A percentile compares a stretch with the other conserved stretches of the same genome.
Conservation (phyloP, 2,113 vertebrate species). For the Heloderma charlesbogerti region DNA sequence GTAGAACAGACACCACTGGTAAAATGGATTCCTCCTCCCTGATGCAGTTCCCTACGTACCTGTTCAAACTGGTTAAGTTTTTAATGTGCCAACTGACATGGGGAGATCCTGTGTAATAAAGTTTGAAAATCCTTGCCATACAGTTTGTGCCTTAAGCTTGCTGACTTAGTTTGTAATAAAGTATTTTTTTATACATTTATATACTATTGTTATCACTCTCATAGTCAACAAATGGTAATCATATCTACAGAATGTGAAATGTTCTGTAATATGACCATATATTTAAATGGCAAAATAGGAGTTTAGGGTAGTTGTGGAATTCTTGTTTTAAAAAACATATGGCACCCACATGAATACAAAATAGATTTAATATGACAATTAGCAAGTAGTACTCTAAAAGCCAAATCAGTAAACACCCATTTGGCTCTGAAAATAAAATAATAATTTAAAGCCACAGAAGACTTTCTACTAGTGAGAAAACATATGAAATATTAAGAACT, state of each 20-base stretch:
- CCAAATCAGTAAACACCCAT: slow-evolving; percentile 20
- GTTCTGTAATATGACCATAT: not conserved
- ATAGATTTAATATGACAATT: slow-evolving; percentile 46
- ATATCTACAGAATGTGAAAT: slow-evolving; percentile 26
- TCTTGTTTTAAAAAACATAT: slow-evolving; percentile 60
- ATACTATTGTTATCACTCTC: slow-evolving; percentile 32
- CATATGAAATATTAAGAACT: not conserved
- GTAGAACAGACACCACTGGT: too few species aligned
- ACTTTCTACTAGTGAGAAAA: slow-evolving; percentile 20
- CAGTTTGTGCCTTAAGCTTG: not conserved
- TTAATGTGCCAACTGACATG: too few species aligned
- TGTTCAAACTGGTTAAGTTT: too few species aligned
- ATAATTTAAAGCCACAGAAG: slow-evolving; percentile 6
- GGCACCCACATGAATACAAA: slow-evolving; percentile 54
- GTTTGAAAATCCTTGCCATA: not conserved
- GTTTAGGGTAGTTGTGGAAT: slow-evolving; percentile 22
- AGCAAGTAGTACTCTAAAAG: slow-evolving; percentile 24
- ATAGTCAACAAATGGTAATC: not conserved
- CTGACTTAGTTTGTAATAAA: slow-evolving; percentile 10
- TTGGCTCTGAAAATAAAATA: not conserved
- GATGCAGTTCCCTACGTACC: too few species aligned
- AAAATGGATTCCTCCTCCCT: too few species aligned
- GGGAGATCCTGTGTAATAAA: not conserved
- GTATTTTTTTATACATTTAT: not conserved
- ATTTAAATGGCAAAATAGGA: slow-evolving; percentile 39